Evolutionary conservation across 2,797 vertebrate species (phyloP), one percentile per base, ranked within the genome.

Genomic region (Pempheris klunzingeri): DNA sequence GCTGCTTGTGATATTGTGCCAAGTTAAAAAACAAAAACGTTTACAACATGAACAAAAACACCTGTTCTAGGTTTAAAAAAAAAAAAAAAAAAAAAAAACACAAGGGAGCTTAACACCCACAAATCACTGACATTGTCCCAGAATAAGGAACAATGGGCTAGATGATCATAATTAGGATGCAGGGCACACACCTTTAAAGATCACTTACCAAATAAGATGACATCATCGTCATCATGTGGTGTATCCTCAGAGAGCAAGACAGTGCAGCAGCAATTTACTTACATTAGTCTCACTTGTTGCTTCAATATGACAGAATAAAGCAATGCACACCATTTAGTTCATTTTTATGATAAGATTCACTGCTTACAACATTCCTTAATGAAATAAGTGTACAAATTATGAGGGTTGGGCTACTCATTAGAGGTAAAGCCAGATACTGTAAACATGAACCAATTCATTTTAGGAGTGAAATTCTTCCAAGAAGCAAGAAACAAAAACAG

Each of bases 191-290:
- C n/a, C n/a, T n/a, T 20, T 36, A 62, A 55, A 58, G 17, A 24
- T 50, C 22, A 39, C 8, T 1, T 22, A 55, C 7, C 1, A 0
- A 39, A 24, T 20, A 46, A 71, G 20, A 47, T 7, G 20, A 4
- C 41, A 3, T 6, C 30, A 44, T 10, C 26, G 39, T 4, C 6
- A 28, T 50, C 34, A 53, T 28, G n/a, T 41, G 5, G 50, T 20
- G 18, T 2, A 68, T 4, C n/a, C n/a, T 59, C 61, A 63, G 11
- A 77, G 8, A 18, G 64, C 0, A 8, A 66, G 34, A 71, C 47
- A 59, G 22, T n/a, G 15, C 36, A 67, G 61, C 58, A 71, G 71
- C 34, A 39, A 15, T 92, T 90, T 88, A 91, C 87, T 90, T 54
- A 74, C 30, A 85, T 46, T 28, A 32, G 18, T 44, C 15, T 34